Base-by-base conservation (phyloP, 1,140 invertebrate species). In the Drosophila kepulauana region DNA sequence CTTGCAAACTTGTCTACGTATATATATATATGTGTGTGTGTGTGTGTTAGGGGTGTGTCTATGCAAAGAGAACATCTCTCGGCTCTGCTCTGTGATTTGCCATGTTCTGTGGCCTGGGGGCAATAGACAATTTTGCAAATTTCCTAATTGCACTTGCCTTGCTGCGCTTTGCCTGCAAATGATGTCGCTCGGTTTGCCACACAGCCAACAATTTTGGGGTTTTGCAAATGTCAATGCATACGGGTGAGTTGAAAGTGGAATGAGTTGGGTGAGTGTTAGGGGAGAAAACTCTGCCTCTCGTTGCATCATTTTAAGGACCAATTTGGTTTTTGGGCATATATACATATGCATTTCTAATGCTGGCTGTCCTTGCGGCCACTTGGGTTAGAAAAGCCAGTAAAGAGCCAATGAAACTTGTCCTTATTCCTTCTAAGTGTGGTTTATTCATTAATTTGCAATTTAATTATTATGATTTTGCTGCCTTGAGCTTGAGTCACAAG, bases 121-220 rank as follows among this genome's bases (percentile, higher is more conserved):
- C 57, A 70, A 64, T 79, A 72, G 75, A 74, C 78, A 79, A 73
- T 86, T 79, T 86, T 70, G 76, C 71, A 82, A 82, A 86, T 87
- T 86, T 87, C 79, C 82, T 79, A 86, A 86, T 86, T 87, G 81
- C 82, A 82, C 78, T 82, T 56, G 61, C 61, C 54, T 86, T 85
- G 64, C 43, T 76, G 66, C 41, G 54, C 61, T 63, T 10, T 49
- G 72, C 43, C 59, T 70, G 66, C 43, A 71, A 75, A 75, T 72
- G 59, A 71, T 71, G 68, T 75, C 68, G 59, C 46, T 70, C 25
- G 72, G 72, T 35, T 64, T 58, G 69, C 72, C 72, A 70, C 72
- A 75, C 58, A 35, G 49, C 58, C 72, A 70, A 64, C 66, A 62
- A 62, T 62, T 69, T 74, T 62, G 57, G 71, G 71, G 20, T 30